Evolutionary conservation across 2,888 invertebrate genomes (phyloP), one percentile per base, ranked within the genome.

Genomic region (Drosophila eohydei): DNA sequence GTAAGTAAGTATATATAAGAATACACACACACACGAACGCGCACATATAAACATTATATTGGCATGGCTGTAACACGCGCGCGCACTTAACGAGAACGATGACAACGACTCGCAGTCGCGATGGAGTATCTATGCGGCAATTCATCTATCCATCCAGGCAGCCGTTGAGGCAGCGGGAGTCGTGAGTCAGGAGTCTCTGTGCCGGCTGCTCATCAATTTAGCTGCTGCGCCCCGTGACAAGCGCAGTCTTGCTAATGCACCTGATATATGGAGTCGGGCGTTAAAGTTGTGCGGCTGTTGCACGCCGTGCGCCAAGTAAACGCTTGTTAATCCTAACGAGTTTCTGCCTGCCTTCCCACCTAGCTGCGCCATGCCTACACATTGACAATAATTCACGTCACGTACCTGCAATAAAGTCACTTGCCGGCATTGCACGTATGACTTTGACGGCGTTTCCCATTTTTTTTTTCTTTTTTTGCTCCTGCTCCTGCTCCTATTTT

Each of bases 301-400:
- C 84, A 43, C 43, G 56, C 56, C 71, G 76, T 73, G 57, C 71
- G 75, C 82, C 86, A 83, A 87, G 89, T 89, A 87, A 87, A 89
- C 81, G 89, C 89, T 88, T 89, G 87, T 88, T 88, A 87, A 87
- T 89, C 88, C 89, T 88, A 87, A 87, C 89, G 87, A 87, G 89
- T 89, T 89, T 88, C 78, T 74, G 68, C 56, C 38, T 16, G 14
- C 34, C 63, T 32, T n/a, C 36, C 44, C 21, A 12, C 21, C 12
- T 57, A 30, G 11, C 48, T n/a, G 32, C 43, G 38, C 30, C 41
- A 9, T 57, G 41, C 71, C 48, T 51, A 65, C 72, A 70, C 80
- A 78, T 77, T 83, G 83, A 82, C 89, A 90, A 90, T 89, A 90
- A 90, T 89, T 89, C 89, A 89, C 89, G 81, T 85, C 89, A 89